Percentiles rank a stretch among this genome's conserved stretches.
Evolutionary conservation across 2,888 invertebrate species (phyloP).

Genomic region (Congeria kusceri): DNA sequence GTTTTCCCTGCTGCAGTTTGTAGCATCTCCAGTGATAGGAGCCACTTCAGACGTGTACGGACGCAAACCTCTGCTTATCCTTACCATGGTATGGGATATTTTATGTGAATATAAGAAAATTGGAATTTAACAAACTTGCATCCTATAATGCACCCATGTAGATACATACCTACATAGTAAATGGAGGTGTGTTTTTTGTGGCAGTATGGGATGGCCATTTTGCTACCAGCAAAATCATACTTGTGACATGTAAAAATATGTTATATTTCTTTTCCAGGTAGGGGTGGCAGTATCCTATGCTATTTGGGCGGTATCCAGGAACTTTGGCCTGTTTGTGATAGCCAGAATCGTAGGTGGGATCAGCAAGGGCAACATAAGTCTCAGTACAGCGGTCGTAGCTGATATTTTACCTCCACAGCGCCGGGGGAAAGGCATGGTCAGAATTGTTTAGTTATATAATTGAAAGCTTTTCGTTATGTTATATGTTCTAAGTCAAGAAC

Average conservation of each 20-base stretch:
- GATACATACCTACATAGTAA: too few relatives aligned
- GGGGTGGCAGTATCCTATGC: slow-evolving; percentile 95
- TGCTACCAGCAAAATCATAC: too few relatives aligned
- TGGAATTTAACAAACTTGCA: too few relatives aligned
- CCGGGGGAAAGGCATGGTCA: slow-evolving; percentile 97
- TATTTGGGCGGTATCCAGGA: slow-evolving; percentile 94
- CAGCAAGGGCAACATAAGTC: slow-evolving; percentile 97
- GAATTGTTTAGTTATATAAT: slow-evolving; percentile 15
- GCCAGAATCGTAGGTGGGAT: slow-evolving; percentile 97
- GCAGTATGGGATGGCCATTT: too few relatives aligned
- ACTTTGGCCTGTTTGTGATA: slow-evolving; percentile 95
- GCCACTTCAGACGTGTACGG: slow-evolving; percentile 98
- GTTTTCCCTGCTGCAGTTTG: slow-evolving; percentile 97
- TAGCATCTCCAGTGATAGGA: slow-evolving; percentile 97
- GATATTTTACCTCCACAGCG: slow-evolving; percentile 94
- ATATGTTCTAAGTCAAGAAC: too few relatives aligned
- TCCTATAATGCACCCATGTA: too few relatives aligned
- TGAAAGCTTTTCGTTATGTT: too few relatives aligned
- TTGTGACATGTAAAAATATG: too few relatives aligned
- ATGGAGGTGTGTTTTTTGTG: too few relatives aligned
- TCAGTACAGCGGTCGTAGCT: slow-evolving; percentile 97
- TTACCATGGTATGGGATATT: slow-evolving; percentile 91
- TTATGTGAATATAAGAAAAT: too few relatives aligned
- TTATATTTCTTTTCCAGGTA: slow-evolving; percentile 88
- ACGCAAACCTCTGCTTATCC: slow-evolving; percentile 93